Conservation (phyloP, 2,888 invertebrate species). For the Ochropleura plecta region DNA sequence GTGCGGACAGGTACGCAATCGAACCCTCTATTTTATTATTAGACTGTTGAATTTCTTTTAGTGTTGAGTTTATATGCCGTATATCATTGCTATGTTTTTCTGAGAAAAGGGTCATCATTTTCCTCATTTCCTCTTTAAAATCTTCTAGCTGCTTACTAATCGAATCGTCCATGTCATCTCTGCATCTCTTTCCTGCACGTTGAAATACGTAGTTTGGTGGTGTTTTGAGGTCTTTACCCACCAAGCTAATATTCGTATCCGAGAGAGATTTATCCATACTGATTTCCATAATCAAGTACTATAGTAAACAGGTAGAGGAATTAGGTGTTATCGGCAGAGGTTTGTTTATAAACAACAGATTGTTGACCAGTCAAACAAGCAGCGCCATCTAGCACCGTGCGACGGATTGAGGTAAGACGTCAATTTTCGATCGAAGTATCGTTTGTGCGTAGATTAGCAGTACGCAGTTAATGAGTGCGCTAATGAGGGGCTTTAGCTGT, state of each 20-base stretch:
- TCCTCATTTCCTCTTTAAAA: not conserved
- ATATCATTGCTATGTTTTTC: not conserved
- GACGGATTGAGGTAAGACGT: not conserved
- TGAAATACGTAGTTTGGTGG: not conserved
- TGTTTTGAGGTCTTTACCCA: not conserved
- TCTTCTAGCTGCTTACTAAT: no score
- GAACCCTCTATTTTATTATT: not conserved
- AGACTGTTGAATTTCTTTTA: constrained; percentile 7
- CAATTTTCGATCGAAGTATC: not conserved
- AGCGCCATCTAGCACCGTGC: constrained; percentile 14
- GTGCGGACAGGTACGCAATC: not conserved
- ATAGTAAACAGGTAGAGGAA: no score
- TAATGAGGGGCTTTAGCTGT: not conserved
- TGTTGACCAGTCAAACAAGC: not conserved
- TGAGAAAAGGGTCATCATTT: not conserved
- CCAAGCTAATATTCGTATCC: not conserved
- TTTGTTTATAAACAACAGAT: not conserved
- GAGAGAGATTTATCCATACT: constrained; percentile 5
- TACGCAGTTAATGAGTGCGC: not conserved
- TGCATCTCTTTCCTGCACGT: not conserved
- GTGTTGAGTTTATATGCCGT: not conserved
- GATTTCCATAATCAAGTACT: no score
- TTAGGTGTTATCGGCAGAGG: not conserved
- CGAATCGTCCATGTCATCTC: not conserved
- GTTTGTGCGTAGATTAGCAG: not conserved